These are phyloP conservation scores for Cylloceria caligata DNA, from an alignment of 2,888 invertebrate genomes.

Conservation along the genomic window DNA sequence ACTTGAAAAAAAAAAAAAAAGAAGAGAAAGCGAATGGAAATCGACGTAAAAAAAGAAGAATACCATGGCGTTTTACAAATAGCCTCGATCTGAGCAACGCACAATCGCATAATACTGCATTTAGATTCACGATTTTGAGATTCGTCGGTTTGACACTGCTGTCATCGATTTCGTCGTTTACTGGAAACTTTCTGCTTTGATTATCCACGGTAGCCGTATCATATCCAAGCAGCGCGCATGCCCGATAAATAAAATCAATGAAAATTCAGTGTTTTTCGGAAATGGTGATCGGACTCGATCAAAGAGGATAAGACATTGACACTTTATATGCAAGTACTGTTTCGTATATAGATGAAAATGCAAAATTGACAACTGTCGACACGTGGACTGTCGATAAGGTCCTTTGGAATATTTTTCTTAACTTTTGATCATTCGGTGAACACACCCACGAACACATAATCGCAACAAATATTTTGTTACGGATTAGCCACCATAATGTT, in stretches of 20 bases:
- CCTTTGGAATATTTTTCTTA: not conserved
- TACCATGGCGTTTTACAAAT: constrained; percentile 29
- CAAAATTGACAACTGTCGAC: not conserved
- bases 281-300: not conserved
- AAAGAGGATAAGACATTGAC: not conserved
- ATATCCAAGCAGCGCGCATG: not conserved
- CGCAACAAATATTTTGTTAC: too few species aligned
- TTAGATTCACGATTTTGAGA: constrained; percentile 35
- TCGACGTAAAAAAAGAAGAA: constrained; percentile 18
- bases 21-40: constrained; percentile 58
- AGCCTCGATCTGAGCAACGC: constrained; percentile 7
- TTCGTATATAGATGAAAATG: not conserved
- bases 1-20: constrained; percentile 70
- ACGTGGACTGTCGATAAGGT: not conserved
- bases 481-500: too few species aligned
- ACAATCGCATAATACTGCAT: constrained; percentile 39
- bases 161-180: constrained; percentile 6
- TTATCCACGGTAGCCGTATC: constrained; percentile 21
- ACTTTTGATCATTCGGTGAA: not conserved
- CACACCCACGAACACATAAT: too few species aligned
- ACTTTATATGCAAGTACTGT: not conserved
- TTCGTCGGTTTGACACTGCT: not conserved
- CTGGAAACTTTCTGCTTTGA: not conserved
- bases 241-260: constrained; percentile 17
- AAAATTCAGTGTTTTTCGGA: constrained; percentile 11